Evolutionary conservation across 2,888 invertebrate genomes (phyloP).

Genomic region (Pyrrhosoma nymphula): DNA sequence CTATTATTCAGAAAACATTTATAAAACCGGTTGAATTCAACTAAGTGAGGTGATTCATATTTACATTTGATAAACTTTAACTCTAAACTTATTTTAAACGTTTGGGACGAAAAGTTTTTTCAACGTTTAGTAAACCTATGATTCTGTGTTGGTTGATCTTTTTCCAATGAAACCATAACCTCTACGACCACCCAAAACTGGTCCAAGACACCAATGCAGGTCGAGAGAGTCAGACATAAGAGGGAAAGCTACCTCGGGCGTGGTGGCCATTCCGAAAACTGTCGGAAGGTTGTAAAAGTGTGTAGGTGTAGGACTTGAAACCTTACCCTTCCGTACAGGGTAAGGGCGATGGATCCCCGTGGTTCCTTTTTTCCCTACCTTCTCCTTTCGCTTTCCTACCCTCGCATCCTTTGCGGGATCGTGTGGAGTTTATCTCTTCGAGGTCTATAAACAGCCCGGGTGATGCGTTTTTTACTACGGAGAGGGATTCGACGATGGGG

Average conservation of each 20-base stretch:
- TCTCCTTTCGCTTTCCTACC: neutral
- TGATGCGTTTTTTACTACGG: neutral
- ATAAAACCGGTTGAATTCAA: too few relatives aligned
- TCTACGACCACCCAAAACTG: neutral
- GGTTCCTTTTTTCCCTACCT: neutral
- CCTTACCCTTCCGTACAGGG: neutral
- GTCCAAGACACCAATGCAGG: neutral
- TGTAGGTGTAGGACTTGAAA: neutral
- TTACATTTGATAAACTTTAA: too few relatives aligned
- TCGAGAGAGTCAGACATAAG: neutral
- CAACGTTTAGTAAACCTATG: too few relatives aligned
- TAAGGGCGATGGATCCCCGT: neutral
- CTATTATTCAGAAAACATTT: too few relatives aligned
- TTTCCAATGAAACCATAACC: neutral
- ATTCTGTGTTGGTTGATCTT: neutral
- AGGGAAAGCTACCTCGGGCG: neutral
- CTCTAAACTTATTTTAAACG: too few relatives aligned
- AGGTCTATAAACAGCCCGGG: neutral
- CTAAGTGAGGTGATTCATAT: too few relatives aligned
- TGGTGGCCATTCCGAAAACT: slow-evolving; percentile 1
- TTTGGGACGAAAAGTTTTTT: too few relatives aligned
- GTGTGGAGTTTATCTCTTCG: neutral
- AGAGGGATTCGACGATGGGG: too few relatives aligned
- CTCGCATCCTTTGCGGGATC: neutral
- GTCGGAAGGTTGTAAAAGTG: slow-evolving; percentile 1